A percentile compares a stretch with the other conserved stretches of the same genome.
These are phyloP conservation scores for Aurelia sp. DNA, from an alignment of 30 jellyfish, hydroid and myxozoan genomes.

Conservation along the genomic window DNA sequence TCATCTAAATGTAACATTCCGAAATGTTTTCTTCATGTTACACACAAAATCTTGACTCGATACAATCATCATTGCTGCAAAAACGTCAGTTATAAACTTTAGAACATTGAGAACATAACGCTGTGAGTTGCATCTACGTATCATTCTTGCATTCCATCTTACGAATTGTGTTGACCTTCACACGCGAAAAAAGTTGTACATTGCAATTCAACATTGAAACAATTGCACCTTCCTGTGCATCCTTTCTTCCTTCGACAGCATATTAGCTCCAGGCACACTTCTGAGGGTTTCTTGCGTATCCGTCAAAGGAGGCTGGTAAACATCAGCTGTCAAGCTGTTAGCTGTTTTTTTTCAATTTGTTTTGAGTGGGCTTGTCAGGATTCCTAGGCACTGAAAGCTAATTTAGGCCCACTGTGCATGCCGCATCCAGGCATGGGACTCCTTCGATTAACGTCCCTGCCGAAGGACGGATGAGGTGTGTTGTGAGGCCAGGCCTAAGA, in stretches of 20 bases:
- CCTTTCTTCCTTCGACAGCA: constrained; percentile 24
- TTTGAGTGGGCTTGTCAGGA: too few species aligned
- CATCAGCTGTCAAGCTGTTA: constrained; percentile 26
- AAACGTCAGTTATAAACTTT: neutral
- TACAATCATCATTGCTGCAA: neutral
- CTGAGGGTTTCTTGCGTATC: constrained; percentile 49
- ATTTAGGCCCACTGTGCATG: too few species aligned
- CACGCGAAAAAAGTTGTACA: constrained; percentile 33
- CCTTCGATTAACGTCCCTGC: too few species aligned
- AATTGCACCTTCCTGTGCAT: constrained; percentile 29
- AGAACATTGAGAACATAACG: neutral
- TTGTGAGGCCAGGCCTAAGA: constrained; percentile 30
- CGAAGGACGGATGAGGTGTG: too few species aligned
- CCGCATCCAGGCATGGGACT: too few species aligned
- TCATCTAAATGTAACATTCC: neutral
- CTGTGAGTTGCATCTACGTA: neutral
- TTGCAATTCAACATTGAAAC: constrained; percentile 25
- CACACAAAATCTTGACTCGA: neutral
- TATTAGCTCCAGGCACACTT: constrained; percentile 38
- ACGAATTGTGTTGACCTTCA: constrained; percentile 14
- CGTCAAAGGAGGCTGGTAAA: constrained; percentile 25
- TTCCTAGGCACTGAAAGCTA: too few species aligned
- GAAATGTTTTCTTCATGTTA: neutral
- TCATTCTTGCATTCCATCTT: constrained; percentile 2
- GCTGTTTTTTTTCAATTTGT: too few species aligned